Evolutionary conservation across 2,888 invertebrate genomes (phyloP).

Genomic region (Vannuccia rotundouncinata): DNA sequence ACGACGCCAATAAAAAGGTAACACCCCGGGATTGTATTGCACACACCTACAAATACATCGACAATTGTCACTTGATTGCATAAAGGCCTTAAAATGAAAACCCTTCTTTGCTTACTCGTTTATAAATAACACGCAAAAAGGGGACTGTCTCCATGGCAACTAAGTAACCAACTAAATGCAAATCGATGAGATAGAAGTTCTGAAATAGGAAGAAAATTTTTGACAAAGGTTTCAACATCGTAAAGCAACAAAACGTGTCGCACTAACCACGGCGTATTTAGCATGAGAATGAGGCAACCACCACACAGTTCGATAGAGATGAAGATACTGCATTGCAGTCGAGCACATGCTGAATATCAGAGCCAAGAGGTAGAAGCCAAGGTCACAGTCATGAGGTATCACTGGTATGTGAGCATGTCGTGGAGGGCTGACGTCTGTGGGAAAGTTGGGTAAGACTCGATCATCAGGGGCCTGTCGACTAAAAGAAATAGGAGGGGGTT

Average conservation of each 20-base stretch:
- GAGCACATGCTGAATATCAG: constrained; percentile 72
- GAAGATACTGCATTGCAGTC: constrained; percentile 78
- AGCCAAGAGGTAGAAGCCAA: constrained; percentile 77
- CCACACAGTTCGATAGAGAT: constrained; percentile 90
- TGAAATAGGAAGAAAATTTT: constrained; percentile 59
- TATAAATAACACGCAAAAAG: constrained; percentile 63
- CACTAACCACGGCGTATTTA: constrained; percentile 74
- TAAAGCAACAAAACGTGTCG: background rate
- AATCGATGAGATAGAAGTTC: constrained; percentile 90
- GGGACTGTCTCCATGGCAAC: constrained; percentile 72
- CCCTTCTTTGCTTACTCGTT: no score
- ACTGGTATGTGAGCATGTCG: constrained; percentile 53
- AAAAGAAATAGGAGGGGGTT: no score
- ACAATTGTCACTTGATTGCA: no score
- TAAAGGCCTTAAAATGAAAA: background rate
- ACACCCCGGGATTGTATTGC: background rate
- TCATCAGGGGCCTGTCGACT: constrained; percentile 80
- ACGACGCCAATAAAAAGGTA: background rate
- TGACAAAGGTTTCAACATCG: background rate
- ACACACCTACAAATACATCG: no score
- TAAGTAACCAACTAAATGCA: constrained; percentile 76
- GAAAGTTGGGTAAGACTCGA: constrained; percentile 91
- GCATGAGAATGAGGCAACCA: constrained; percentile 89
- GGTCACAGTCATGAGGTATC: constrained; percentile 69
- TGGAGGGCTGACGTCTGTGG: constrained; percentile 63